phyloP scores from a whole-genome alignment of 2,113 vertebrate species.

The Petaurus breviceps region DNA sequence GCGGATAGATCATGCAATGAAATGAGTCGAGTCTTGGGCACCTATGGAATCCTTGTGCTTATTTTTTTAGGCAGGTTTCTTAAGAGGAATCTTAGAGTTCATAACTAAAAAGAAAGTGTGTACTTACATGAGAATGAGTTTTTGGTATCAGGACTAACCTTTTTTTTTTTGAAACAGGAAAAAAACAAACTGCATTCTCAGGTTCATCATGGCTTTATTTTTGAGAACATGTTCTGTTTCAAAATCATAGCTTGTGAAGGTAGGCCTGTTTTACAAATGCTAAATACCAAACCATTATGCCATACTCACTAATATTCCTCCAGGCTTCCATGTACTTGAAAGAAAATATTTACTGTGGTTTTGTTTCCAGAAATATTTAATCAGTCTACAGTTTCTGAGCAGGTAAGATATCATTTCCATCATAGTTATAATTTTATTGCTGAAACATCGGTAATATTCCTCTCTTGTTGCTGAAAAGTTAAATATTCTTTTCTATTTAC shows the following conservation, averaged over 20 bases:
- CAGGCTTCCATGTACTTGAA: not conserved
- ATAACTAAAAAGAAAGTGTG: slow-evolving; percentile 15
- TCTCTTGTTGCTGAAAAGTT: slow-evolving; percentile 25
- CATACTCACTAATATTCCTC: not conserved
- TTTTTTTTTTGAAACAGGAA: slow-evolving; percentile 20
- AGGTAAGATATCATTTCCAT: not conserved
- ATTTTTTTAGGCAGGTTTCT: not conserved
- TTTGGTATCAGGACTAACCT: slow-evolving; percentile 17
- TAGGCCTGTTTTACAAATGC: not conserved
- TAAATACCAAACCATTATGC: not conserved
- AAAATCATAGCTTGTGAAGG: not conserved
- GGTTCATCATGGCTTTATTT: slow-evolving; percentile 21
- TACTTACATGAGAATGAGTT: not conserved
- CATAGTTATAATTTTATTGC: slow-evolving; percentile 20
- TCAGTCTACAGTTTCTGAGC: slow-evolving; percentile 12
- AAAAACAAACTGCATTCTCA: not conserved
- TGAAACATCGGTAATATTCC: not conserved
- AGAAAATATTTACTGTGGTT: not conserved
- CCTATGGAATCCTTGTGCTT: slow-evolving; percentile 1
- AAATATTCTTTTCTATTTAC: slow-evolving; percentile 1
- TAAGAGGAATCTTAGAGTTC: not conserved
- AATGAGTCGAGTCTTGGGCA: not conserved
- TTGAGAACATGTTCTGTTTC: not conserved
- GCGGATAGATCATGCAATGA: not conserved
- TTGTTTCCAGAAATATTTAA: slow-evolving; percentile 19